Evolutionary conservation across 2,797 vertebrate species (phyloP).

Genomic region (Channa striata): DNA sequence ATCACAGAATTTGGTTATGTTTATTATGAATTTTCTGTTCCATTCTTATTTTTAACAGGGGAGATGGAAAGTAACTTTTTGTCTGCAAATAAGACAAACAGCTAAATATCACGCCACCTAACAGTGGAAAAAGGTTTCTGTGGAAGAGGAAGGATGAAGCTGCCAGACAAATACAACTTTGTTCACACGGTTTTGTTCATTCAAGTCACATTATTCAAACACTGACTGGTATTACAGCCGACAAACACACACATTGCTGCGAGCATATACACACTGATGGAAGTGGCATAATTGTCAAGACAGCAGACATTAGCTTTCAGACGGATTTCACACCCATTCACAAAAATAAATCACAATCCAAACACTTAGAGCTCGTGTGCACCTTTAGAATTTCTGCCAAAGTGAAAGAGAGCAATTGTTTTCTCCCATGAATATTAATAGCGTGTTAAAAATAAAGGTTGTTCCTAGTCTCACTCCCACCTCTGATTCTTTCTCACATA

Average conservation of each 20-base stretch:
- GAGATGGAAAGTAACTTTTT: too few species aligned
- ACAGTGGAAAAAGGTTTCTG: slow-evolving; percentile 7
- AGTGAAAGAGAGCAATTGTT: slow-evolving; percentile 1
- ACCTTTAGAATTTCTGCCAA: neutral
- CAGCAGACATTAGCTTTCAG: slow-evolving; percentile 28
- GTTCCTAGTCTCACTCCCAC: neutral
- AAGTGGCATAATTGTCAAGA: slow-evolving; percentile 15
- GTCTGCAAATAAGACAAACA: slow-evolving; percentile 17
- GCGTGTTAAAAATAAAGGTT: neutral
- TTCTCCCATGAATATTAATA: slow-evolving; percentile 19
- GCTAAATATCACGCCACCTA: slow-evolving; percentile 22
- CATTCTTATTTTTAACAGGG: too few species aligned
- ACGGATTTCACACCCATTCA: slow-evolving; percentile 27
- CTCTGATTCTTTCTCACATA: slow-evolving; percentile 4
- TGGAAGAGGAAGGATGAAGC: slow-evolving; percentile 21
- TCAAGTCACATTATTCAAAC: slow-evolving; percentile 23
- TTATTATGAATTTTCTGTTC: too few species aligned
- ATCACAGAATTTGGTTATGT: too few species aligned
- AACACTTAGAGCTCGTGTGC: slow-evolving; percentile 1
- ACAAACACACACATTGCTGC: slow-evolving; percentile 7
- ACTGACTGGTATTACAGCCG: slow-evolving; percentile 3
- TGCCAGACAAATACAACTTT: slow-evolving; percentile 18
- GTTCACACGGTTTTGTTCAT: slow-evolving; percentile 38
- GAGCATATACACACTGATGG: neutral
- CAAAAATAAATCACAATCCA: slow-evolving; percentile 7